phyloP scores from a whole-genome alignment of 2,113 vertebrate genomes.

The Pavo muticus region DNA sequence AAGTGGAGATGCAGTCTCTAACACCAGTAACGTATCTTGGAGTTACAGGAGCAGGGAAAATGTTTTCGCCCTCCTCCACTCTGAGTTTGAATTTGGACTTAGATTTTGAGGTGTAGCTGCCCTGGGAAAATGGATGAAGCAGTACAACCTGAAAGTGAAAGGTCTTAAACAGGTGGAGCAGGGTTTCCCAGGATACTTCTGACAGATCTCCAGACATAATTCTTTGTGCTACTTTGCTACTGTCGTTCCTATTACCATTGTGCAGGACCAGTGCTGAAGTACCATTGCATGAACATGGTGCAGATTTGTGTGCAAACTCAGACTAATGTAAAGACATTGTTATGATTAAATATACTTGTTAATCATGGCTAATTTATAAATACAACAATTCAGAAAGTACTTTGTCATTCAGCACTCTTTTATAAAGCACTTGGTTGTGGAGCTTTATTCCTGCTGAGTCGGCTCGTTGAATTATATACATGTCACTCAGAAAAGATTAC shows the following conservation, averaged over 20 bases:
- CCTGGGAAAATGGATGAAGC: not conserved
- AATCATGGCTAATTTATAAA: constrained; percentile 16
- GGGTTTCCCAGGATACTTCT: not conserved
- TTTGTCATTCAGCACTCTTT: constrained; percentile 6
- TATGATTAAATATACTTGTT: constrained; percentile 13
- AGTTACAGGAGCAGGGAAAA: not conserved
- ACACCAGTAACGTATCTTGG: not conserved
- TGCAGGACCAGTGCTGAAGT: not conserved
- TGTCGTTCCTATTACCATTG: not conserved
- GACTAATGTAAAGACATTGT: not conserved
- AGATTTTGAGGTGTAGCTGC: not conserved
- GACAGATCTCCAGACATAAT: not conserved
- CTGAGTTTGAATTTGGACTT: not conserved
- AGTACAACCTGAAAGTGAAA: not conserved
- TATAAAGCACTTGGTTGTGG: not conserved
- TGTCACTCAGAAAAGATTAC: constrained; percentile 41
- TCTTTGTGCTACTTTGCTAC: not conserved
- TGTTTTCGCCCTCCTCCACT: not conserved
- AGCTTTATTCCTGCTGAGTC: constrained; percentile 25
- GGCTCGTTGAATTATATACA: not conserved
- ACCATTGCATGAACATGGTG: not conserved
- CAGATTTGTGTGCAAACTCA: not conserved
- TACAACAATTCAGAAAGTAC: constrained; percentile 11
- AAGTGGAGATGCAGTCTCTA: not conserved
- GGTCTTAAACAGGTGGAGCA: not conserved